phyloP scores from a whole-genome alignment of 2,888 invertebrate species.

The Shargacucullia verbasci region DNA sequence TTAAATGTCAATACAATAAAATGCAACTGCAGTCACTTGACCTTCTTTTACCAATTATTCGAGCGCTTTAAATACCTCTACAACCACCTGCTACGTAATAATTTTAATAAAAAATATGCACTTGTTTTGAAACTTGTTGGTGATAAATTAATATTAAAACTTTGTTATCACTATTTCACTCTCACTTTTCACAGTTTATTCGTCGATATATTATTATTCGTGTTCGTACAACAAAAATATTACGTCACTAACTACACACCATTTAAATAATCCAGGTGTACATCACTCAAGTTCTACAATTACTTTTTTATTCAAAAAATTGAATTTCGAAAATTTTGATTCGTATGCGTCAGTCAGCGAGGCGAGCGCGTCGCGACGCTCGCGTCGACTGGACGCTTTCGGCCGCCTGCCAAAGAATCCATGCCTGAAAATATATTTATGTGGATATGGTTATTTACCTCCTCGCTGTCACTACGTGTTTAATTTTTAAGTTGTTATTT shows the following conservation, averaged over 20 bases:
- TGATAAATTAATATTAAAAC: slow-evolving; percentile 16
- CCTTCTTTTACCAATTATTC: slow-evolving; percentile 36
- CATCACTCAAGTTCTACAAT: slow-evolving; percentile 47
- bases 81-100: slow-evolving; percentile 30
- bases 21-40: slow-evolving; percentile 45
- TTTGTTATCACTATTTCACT: slow-evolving; percentile 46
- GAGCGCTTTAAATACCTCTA: slow-evolving; percentile 30
- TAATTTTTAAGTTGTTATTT: slow-evolving; percentile 43
- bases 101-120: slow-evolving; percentile 2
- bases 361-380: slow-evolving; percentile 77
- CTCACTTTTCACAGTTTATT: slow-evolving; percentile 58
- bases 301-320: slow-evolving; percentile 50
- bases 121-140: slow-evolving; percentile 12
- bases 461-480: slow-evolving; percentile 53
- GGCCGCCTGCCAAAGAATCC: slow-evolving; percentile 84
- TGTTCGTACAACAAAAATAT: slow-evolving; percentile 32
- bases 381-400: slow-evolving; percentile 82
- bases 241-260: slow-evolving; percentile 37
- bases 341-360: slow-evolving; percentile 71
- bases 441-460: slow-evolving; percentile 79
- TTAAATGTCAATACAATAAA: slow-evolving; percentile 41
- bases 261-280: slow-evolving; percentile 25
- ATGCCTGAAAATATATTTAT: slow-evolving; percentile 85
- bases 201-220: slow-evolving; percentile 49
- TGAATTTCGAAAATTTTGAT: slow-evolving; percentile 66